These are phyloP conservation scores for Hipparchia semele DNA, from an alignment of 2,888 invertebrate genomes.

Conservation along the genomic window DNA sequence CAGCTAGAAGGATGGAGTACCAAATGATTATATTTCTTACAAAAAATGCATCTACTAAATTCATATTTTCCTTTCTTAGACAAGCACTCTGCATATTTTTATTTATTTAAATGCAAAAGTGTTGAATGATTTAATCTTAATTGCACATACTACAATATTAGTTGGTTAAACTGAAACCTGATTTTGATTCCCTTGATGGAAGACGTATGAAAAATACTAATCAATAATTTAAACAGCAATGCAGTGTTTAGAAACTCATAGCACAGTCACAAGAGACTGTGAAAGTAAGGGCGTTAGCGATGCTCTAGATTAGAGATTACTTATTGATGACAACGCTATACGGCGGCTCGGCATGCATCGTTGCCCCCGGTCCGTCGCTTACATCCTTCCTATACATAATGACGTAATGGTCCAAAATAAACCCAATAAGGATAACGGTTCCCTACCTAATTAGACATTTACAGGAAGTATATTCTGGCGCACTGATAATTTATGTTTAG, in stretches of 20 bases:
- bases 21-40: not conserved
- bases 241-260: slow-evolving; percentile 45
- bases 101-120: too few species aligned
- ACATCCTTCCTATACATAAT: slow-evolving; percentile 59
- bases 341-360: slow-evolving; percentile 47
- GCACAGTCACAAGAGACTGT: slow-evolving; percentile 43
- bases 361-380: slow-evolving; percentile 45
- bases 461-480: not conserved
- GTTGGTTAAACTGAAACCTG: not conserved
- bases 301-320: slow-evolving; percentile 53
- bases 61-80: too few species aligned
- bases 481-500: not conserved
- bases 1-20: not conserved
- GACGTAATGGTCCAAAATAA: slow-evolving; percentile 83
- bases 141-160: not conserved
- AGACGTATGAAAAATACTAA: slow-evolving; percentile 30
- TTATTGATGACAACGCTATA: slow-evolving; percentile 15
- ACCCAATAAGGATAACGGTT: slow-evolving; percentile 71
- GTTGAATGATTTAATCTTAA: too few species aligned
- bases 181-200: not conserved
- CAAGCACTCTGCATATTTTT: too few species aligned
- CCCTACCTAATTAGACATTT: slow-evolving; percentile 20
- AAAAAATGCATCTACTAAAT: too few species aligned
- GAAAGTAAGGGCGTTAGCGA: slow-evolving; percentile 46
- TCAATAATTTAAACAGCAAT: slow-evolving; percentile 49